Base-by-base conservation (phyloP, 1,140 invertebrate genomes). In the Drosophila rhopaloa region DNA sequence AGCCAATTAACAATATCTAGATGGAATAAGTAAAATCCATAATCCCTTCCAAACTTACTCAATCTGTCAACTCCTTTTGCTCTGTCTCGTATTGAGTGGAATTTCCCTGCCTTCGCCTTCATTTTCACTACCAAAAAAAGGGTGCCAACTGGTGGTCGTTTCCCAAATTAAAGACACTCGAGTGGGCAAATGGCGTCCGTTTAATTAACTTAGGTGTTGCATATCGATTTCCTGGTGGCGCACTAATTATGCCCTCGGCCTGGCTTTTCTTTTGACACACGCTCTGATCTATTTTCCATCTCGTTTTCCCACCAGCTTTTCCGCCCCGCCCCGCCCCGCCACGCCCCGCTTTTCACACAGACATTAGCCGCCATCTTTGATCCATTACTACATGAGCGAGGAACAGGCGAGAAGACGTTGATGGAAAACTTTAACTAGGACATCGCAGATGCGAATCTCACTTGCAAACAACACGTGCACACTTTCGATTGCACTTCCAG, bases 371-470 rank as follows among this genome's bases (percentile, higher is more conserved):
- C 67, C 67, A 71, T 71, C 65, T 70, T 70, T 71, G 65, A 71
- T 71, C 67, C 65, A 71, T 71, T 70, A 71, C 65, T 19, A 57
- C 67, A 65, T 70, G 67, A 56, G 60, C 55, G 55, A 9, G 38
- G 40, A 43, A 16, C 4, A 40, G 46, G 32, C 58, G 10, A 32
- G 35, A 38, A 46, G 66, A 35, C 14, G 66, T n/a, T 57, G 65
- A 77, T 78, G 63, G 60, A 82, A 57, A 82, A 77, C 67, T 82
- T 58, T 66, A 77, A 72, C 66, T 73, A 62, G 66, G 59, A 81
- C 74, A 71, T 14, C 35, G 47, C 79, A 81, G 79, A 81, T 81
- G 79, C 44, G 56, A 62, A 63, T 65, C 43, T 47, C 47, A 37
- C 44, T 40, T 38, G 53, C 54, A 53, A 54, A 65, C 53, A 74